Conservation (phyloP, 2,797 vertebrate genomes). For the Pseudochaenichthys georgianus region DNA sequence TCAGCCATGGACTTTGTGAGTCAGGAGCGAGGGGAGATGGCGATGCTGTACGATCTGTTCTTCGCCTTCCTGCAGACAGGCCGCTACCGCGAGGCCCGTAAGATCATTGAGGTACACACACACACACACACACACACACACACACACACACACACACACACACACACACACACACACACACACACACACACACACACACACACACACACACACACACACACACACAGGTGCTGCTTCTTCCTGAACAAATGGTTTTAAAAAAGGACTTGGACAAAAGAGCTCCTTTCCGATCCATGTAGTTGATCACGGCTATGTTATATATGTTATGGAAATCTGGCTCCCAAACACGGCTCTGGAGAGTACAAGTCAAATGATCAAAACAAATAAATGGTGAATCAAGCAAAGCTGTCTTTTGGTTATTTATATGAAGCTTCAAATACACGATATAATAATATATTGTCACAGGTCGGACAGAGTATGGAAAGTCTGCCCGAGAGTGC, state of each 20-base stretch:
- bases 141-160: slow-evolving; percentile 46
- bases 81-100: slow-evolving; percentile 94
- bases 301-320: not conserved
- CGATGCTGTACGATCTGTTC: slow-evolving; percentile 94
- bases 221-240: not conserved
- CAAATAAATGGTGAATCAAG: too few species aligned
- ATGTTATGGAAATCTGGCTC: too few species aligned
- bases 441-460: too few species aligned
- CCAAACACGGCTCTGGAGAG: too few species aligned
- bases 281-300: not conserved
- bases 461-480: too few species aligned
- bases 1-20: slow-evolving; percentile 92
- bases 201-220: too few species aligned
- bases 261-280: not conserved
- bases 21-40: slow-evolving; percentile 92
- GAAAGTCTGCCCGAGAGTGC: too few species aligned
- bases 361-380: too few species aligned
- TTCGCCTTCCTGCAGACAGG: slow-evolving; percentile 93
- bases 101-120: slow-evolving; percentile 93
- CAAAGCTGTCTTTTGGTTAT: too few species aligned
- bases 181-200: not conserved
- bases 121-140: not conserved
- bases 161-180: slow-evolving; percentile 41
- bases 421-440: too few species aligned
- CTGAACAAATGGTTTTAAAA: not conserved